Conservation (phyloP, 2,888 invertebrate genomes). For the Mamestra brassicae region DNA sequence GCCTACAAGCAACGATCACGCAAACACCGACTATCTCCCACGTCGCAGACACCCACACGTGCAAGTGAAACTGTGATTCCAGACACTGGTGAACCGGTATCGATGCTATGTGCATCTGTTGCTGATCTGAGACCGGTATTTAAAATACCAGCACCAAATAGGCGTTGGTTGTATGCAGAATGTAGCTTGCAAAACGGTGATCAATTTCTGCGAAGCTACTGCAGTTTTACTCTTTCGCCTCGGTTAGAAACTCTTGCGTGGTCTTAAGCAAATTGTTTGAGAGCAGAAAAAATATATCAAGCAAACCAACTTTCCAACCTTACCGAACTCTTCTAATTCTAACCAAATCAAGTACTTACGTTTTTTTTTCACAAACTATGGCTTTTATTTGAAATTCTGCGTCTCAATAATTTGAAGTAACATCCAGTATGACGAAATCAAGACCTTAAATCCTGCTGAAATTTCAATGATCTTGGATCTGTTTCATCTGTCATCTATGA, state of each 20-base stretch:
- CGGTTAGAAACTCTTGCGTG: background rate
- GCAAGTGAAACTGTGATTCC: slow-evolving; percentile 65
- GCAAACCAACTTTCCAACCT: background rate
- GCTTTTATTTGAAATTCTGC: background rate
- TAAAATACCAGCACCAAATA: slow-evolving; percentile 63
- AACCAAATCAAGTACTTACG: background rate
- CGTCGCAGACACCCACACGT: slow-evolving; percentile 68
- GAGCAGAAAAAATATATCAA: background rate
- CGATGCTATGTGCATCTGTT: slow-evolving; percentile 64
- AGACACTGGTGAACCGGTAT: slow-evolving; percentile 67
- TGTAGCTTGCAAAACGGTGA: slow-evolving; percentile 55
- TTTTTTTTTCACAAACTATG: background rate
- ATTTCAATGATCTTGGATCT: slow-evolving; percentile 6
- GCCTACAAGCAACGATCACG: slow-evolving; percentile 70
- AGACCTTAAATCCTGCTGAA: background rate
- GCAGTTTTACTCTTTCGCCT: slow-evolving; percentile 5
- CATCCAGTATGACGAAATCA: slow-evolving; percentile 12
- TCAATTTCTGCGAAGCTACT: slow-evolving; percentile 21
- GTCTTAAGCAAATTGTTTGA: background rate
- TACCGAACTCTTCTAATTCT: background rate
- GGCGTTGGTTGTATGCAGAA: slow-evolving; percentile 43
- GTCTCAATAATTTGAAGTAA: background rate
- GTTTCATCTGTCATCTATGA: background rate
- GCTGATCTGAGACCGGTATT: slow-evolving; percentile 63
- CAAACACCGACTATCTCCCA: slow-evolving; percentile 69